A percentile compares a stretch with the other conserved stretches of the same genome.
Evolutionary conservation across 2,797 vertebrate genomes (phyloP).

Genomic region (Sternotherus odoratus): DNA sequence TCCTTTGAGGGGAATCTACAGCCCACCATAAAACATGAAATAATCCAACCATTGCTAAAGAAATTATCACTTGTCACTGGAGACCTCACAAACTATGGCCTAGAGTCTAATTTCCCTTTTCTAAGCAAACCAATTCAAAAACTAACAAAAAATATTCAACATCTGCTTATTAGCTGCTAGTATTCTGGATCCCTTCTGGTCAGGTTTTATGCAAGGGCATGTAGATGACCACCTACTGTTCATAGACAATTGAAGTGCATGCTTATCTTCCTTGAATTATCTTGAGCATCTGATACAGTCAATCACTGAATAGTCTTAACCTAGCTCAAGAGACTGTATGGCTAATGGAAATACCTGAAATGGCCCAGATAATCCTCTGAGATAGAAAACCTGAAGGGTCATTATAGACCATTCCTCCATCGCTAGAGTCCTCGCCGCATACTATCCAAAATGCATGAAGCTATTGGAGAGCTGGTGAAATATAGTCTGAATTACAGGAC

Average conservation of each 20-base stretch:
- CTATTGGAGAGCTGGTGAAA: constrained; percentile 62
- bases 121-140: not conserved
- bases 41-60: not conserved
- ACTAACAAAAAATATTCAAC: not conserved
- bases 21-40: not conserved
- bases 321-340: too few species aligned
- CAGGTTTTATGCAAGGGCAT: not conserved
- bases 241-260: not conserved
- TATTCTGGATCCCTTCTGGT: not conserved
- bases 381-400: constrained; percentile 41
- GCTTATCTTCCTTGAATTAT: not conserved
- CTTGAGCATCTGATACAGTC: not conserved
- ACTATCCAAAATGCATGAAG: constrained; percentile 71
- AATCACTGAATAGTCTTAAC: not conserved
- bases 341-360: constrained; percentile 26
- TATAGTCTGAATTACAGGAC: constrained; percentile 72
- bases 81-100: not conserved
- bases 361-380: constrained; percentile 2
- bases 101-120: not conserved
- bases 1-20: not conserved
- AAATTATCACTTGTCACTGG: not conserved
- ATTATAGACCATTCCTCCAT: constrained; percentile 53
- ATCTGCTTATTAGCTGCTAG: not conserved
- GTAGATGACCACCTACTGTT: not conserved
- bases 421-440: constrained; percentile 70